Evolutionary conservation across 2,797 vertebrate genomes (phyloP), one percentile per base, ranked within the genome.

Genomic region (Trematomus bernacchii): DNA sequence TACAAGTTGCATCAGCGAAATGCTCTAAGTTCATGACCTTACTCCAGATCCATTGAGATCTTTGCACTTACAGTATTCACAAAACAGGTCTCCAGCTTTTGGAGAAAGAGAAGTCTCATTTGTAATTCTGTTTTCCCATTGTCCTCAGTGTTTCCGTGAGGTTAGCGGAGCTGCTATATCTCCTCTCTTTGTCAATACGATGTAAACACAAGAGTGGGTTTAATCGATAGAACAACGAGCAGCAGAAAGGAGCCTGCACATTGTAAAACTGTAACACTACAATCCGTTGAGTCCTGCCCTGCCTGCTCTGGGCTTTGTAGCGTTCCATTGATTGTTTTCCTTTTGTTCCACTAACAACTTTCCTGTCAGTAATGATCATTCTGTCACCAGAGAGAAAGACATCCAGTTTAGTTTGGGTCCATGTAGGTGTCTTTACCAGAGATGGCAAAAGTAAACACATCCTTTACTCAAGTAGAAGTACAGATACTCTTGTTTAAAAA

Each of bases 121-220:
- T 42, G 33, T 47, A 6, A 1, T 37, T 16, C 47, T 50, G 40
- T 64, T 64, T 58, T 40, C 16, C 21, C 52, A n/a, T 42, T 47
- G 42, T 37, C 12, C 48, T 62, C 65, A 18, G 68, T 54, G 58
- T 69, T 59, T 68, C 14, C 44, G 33, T 44, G 33, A 57, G 52
- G 65, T 76, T 59, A 65, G 52, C 21, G 27, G 18, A 63, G 55
- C 44, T 47, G 55, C 67, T 54, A 64, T 69, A 64, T 66, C 44
- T 27, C 66, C 53, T 53, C 42, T 9, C 33, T 27, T 15, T 64
- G 46, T 73, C 69, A 73, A 55, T 72, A 66, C 46, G 53, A 71
- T 66, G 52, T 86, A 83, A 73, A 77, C 83, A 86, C 84, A 33
- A 80, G 77, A 66, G 23, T 21, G 44, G 40, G 23, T 74, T 27